These are phyloP conservation scores for Exephanes ischioxanthus DNA, from an alignment of 2,888 invertebrate species.

Conservation along the genomic window DNA sequence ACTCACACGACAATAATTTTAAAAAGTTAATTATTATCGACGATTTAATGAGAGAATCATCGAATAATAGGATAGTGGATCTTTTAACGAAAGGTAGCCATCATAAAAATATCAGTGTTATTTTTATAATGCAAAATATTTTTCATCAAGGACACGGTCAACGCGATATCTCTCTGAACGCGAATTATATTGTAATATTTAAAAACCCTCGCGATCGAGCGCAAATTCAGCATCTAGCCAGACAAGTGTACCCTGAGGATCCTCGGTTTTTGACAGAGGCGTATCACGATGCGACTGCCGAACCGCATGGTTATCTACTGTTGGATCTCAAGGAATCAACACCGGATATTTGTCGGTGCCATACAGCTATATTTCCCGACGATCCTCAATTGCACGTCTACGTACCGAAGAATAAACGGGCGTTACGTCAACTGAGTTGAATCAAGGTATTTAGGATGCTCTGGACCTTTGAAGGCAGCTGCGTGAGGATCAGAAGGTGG, in stretches of 20 bases:
- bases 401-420: not conserved
- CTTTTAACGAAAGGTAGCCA: conserved; percentile 20
- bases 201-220: conserved; percentile 65
- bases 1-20: conserved; percentile 35
- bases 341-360: not conserved
- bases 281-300: conserved; percentile 61
- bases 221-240: conserved; percentile 58
- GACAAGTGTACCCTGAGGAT: conserved; percentile 64
- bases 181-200: conserved; percentile 64
- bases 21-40: conserved; percentile 45
- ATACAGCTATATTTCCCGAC: not conserved
- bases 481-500: no score
- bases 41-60: conserved; percentile 8
- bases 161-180: conserved; percentile 61
- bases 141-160: conserved; percentile 48
- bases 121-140: conserved; percentile 42
- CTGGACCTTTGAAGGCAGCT: no score
- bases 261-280: conserved; percentile 65
- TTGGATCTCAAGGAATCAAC: conserved; percentile 34
- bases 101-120: conserved; percentile 64
- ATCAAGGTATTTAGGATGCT: not conserved
- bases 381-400: not conserved
- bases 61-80: no score
- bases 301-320: conserved; percentile 64
- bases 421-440: no score